Conservation (phyloP, 2,888 invertebrate species). For the Amorpha juglandis region DNA sequence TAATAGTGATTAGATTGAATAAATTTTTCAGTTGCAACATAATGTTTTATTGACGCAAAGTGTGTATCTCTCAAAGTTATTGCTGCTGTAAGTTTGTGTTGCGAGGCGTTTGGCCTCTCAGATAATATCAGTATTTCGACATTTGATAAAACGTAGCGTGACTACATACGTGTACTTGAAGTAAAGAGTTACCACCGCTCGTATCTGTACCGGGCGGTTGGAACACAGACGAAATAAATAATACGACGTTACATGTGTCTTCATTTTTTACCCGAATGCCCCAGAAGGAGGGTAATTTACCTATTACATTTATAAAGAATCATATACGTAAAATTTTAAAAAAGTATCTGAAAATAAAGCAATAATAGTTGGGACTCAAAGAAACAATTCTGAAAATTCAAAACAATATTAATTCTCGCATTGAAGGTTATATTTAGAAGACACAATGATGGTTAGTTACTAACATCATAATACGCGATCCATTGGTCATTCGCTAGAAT, state of each 20-base stretch:
- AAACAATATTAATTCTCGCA: too few relatives aligned
- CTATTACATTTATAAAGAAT: too few relatives aligned
- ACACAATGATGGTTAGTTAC: too few relatives aligned
- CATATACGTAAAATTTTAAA: too few relatives aligned
- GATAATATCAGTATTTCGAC: slow-evolving; percentile 82
- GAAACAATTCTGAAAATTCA: too few relatives aligned
- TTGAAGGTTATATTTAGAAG: too few relatives aligned
- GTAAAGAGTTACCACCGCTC: slow-evolving; percentile 68
- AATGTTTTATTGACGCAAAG: slow-evolving; percentile 38
- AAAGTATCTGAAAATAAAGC: too few relatives aligned
- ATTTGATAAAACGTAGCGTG: slow-evolving; percentile 80
- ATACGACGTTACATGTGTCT: slow-evolving; percentile 76
- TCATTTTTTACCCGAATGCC: slow-evolving; percentile 45
- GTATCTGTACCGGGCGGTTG: slow-evolving; percentile 75
- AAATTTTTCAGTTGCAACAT: slow-evolving; percentile 50
- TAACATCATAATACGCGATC: too few relatives aligned
- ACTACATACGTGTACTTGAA: slow-evolving; percentile 75
- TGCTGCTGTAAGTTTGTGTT: slow-evolving; percentile 74
- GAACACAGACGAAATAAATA: slow-evolving; percentile 81
- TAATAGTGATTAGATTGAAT: slow-evolving; percentile 44
- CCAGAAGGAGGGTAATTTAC: too few relatives aligned
- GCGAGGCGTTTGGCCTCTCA: slow-evolving; percentile 69
- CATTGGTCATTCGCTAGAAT: too few relatives aligned
- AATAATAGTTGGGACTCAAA: too few relatives aligned
- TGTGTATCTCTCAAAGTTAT: slow-evolving; percentile 64